These are phyloP conservation scores for Upupa epops DNA, from an alignment of 2,113 vertebrate species.

Conservation along the genomic window DNA sequence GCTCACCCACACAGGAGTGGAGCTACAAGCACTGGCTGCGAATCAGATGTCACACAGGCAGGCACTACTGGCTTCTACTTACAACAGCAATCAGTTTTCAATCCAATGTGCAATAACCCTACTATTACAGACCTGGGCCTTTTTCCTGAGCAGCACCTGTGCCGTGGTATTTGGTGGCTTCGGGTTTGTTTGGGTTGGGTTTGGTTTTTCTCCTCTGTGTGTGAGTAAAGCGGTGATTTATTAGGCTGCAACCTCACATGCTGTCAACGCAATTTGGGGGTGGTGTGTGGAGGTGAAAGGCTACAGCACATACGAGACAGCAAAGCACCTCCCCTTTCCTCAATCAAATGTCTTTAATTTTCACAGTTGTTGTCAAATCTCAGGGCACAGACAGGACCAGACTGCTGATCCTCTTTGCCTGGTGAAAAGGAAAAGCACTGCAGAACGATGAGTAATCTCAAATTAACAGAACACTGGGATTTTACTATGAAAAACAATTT, in stretches of 20 bases:
- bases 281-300: conserved; percentile 35
- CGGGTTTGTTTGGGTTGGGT: conserved; percentile 6
- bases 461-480: not conserved
- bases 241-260: not conserved
- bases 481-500: not conserved
- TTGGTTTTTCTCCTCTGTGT: not conserved
- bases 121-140: conserved; percentile 62
- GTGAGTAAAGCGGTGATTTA: not conserved
- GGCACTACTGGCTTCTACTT: conserved; percentile 59
- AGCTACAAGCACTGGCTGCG: conserved; percentile 10
- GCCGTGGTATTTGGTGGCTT: conserved; percentile 59
- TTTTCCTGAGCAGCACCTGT: conserved; percentile 76
- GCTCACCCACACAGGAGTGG: conserved; percentile 2
- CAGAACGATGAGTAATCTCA: not conserved
- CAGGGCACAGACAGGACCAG: not conserved
- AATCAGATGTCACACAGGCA: conserved; percentile 41
- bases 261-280: not conserved
- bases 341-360: not conserved
- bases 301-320: not conserved
- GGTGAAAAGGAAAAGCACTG: not conserved
- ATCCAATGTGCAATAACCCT: conserved; percentile 59
- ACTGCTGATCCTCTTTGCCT: not conserved
- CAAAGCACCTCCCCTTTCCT: not conserved
- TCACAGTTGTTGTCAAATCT: not conserved
- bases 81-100: conserved; percentile 20